These are phyloP conservation scores for Galerucella pusilla DNA, from an alignment of 2,888 invertebrate species.

Conservation along the genomic window DNA sequence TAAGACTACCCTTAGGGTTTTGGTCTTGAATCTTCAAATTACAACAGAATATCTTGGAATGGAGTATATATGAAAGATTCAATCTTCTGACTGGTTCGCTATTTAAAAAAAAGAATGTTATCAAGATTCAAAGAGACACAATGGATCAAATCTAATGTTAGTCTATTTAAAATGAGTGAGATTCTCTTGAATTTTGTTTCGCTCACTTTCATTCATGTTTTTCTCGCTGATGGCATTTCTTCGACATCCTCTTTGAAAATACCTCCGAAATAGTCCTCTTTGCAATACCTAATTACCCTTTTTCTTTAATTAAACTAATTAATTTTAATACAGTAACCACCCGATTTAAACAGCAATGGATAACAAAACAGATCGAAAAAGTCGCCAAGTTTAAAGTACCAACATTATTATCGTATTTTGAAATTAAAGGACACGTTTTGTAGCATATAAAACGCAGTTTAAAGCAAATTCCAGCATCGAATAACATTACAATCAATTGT, in stretches of 20 bases:
- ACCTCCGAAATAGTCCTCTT: not conserved
- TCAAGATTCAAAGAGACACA: too few species aligned
- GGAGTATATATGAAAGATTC: too few species aligned
- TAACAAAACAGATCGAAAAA: not conserved
- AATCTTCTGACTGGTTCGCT: too few species aligned
- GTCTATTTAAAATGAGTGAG: too few species aligned
- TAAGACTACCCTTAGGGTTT: too few species aligned
- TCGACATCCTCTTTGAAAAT: not conserved
- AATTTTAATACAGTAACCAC: not conserved
- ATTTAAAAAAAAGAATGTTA: too few species aligned
- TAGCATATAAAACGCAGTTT: slow-evolving; percentile 48
- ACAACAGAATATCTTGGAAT: too few species aligned
- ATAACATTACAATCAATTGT: slow-evolving; percentile 52
- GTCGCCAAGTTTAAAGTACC: slow-evolving; percentile 29
- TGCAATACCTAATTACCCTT: not conserved
- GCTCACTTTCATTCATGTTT: too few species aligned
- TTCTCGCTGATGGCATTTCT: not conserved
- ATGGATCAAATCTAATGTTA: too few species aligned
- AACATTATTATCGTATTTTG: slow-evolving; percentile 47
- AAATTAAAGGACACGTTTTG: slow-evolving; percentile 48
- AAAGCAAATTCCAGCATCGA: slow-evolving; percentile 51
- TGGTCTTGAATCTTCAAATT: too few species aligned
- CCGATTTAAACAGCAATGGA: slow-evolving; percentile 11
- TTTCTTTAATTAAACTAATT: slow-evolving; percentile 10
- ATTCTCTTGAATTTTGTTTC: too few species aligned